Conservation (phyloP, 2,888 invertebrate genomes). For the Apomyelois bistriatella region DNA sequence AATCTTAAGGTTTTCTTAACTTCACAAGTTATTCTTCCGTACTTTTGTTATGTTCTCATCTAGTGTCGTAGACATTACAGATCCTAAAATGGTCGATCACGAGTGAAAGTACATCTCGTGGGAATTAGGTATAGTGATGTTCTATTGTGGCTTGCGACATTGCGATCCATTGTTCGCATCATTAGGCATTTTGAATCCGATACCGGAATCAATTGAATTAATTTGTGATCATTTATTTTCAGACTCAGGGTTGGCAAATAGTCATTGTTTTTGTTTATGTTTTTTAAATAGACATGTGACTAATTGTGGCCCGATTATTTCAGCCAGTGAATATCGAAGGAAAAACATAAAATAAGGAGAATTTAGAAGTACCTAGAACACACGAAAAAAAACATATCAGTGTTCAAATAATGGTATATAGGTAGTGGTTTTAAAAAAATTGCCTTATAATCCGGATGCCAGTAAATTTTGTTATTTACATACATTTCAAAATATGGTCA, state of each 20-base stretch:
- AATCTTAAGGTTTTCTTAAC: no score
- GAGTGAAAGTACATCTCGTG: constrained; percentile 21
- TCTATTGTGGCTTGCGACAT: constrained; percentile 22
- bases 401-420: no score
- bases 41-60: background rate
- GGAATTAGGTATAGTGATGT: constrained; percentile 21
- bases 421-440: no score
- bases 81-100: constrained; percentile 23
- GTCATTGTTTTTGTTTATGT: background rate
- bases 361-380: no score
- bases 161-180: constrained; percentile 9
- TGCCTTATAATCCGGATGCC: no score
- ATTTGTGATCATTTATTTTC: constrained; percentile 1
- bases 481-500: no score
- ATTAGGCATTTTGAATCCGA: constrained; percentile 5
- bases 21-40: background rate
- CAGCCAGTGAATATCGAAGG: no score
- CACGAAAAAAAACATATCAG: no score
- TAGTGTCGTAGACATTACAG: constrained; percentile 7
- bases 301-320: background rate
- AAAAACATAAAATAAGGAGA: no score
- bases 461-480: no score
- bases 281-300: background rate
- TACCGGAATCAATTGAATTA: constrained; percentile 9
- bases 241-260: background rate